A percentile compares a stretch with the other conserved stretches of the same genome.
These are phyloP conservation scores for Graphium colonna DNA, from an alignment of 2,888 invertebrate genomes.

Conservation along the genomic window DNA sequence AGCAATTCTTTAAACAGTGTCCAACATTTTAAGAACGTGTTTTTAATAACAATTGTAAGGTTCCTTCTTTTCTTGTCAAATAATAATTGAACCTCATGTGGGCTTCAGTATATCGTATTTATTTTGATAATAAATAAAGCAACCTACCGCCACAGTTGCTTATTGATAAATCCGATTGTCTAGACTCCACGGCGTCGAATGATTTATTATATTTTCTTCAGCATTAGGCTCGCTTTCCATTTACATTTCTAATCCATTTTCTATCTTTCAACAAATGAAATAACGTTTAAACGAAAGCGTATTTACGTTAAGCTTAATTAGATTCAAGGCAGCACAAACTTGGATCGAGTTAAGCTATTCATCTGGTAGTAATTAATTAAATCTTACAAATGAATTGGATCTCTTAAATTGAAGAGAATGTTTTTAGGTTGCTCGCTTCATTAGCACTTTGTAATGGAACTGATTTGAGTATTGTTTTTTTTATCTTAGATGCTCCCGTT, in stretches of 20 bases:
- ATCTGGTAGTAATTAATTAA: slow-evolving; percentile 18
- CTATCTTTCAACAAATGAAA: slow-evolving; percentile 7
- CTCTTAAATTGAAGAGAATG: slow-evolving; percentile 4
- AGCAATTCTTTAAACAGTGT: too few species aligned
- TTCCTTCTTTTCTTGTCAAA: too few species aligned
- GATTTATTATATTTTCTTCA: slow-evolving; percentile 6
- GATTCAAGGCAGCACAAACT: not conserved
- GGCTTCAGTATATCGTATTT: not conserved
- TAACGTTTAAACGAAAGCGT: not conserved
- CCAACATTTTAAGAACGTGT: too few species aligned
- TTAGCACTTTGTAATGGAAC: slow-evolving; percentile 3
- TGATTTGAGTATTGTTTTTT: not conserved
- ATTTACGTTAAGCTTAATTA: slow-evolving; percentile 11
- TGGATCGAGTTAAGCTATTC: slow-evolving; percentile 10
- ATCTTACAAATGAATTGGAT: slow-evolving; percentile 9
- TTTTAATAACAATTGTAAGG: too few species aligned
- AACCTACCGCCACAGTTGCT: not conserved
- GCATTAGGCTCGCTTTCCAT: slow-evolving; percentile 1
- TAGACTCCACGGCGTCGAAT: slow-evolving; percentile 4
- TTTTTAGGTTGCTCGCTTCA: slow-evolving; percentile 12
- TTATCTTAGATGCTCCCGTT: not conserved
- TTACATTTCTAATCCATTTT: slow-evolving; percentile 7
- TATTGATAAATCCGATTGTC: slow-evolving; percentile 5
- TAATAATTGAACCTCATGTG: not conserved
- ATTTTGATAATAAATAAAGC: slow-evolving; percentile 7